Conservation (phyloP, 2,888 invertebrate genomes). For the Argyresthia albistria region DNA sequence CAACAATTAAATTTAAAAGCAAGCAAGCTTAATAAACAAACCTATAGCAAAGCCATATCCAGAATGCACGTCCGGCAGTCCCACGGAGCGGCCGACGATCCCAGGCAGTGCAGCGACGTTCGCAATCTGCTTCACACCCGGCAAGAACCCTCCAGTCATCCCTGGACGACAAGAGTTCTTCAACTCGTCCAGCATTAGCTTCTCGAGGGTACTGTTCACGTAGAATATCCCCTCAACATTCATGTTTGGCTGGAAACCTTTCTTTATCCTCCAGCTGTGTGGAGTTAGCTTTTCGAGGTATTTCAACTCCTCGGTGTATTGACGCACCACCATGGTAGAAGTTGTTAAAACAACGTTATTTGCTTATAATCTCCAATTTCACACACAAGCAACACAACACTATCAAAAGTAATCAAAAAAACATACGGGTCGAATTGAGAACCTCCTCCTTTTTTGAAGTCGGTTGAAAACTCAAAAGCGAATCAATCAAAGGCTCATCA, state of each 20-base stretch:
- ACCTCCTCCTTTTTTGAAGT: too few relatives aligned
- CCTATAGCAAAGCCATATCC: conserved; percentile 99
- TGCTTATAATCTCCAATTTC: too few relatives aligned
- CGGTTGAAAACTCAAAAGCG: too few relatives aligned
- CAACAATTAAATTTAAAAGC: too few relatives aligned
- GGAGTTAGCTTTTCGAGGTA: conserved; percentile 92
- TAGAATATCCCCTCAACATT: conserved; percentile 98
- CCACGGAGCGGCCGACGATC: conserved; percentile 94
- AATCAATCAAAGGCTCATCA: too few relatives aligned
- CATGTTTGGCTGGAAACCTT: conserved; percentile 99
- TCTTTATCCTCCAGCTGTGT: conserved; percentile 94
- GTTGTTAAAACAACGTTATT: too few relatives aligned
- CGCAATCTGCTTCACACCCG: conserved; percentile 98
- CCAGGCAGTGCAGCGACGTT: conserved; percentile 99
- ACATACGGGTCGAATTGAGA: too few relatives aligned
- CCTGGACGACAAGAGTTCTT: conserved; percentile 91
- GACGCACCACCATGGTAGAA: conserved; percentile 85
- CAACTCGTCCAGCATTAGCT: conserved; percentile 97
- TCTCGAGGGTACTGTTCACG: conserved; percentile 92
- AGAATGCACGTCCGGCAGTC: conserved; percentile 96
- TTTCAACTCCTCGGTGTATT: conserved; percentile 93
- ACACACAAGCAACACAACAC: too few relatives aligned
- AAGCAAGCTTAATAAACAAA: conserved; percentile 30
- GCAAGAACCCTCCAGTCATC: conserved; percentile 95
- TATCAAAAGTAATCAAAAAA: too few relatives aligned